Evolutionary conservation across 2,797 vertebrate genomes (phyloP), one percentile per base, ranked within the genome.

Genomic region (Dromococcyx pavoninus): DNA sequence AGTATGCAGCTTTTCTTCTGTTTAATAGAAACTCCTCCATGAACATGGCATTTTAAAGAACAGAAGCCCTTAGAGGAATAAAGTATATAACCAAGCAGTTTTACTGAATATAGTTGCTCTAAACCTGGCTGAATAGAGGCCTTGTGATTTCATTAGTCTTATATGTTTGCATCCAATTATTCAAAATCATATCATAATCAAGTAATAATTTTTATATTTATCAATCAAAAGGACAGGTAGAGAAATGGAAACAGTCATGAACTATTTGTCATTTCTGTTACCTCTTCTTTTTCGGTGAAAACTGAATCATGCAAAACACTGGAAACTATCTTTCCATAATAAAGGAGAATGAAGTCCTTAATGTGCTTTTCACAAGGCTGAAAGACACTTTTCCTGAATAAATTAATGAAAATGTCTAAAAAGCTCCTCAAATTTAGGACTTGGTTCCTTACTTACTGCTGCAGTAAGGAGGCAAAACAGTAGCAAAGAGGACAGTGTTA

Each of bases 101-200:
- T 88, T 71, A 39, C 44, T 84, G 18, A 13, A 9, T 65, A 4
- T 77, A 85, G 71, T 74, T 88, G 53, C 50, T 84, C 64, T 79
- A 81, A 73, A 78, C 21, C 15, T 8, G 13, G 27, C 37, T 94
- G 77, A 92, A 64, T 67, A 87, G 80, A 71, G 6, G 53, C 70
- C 81, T 82, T 93, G 64, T 91, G 74, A 87, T 84, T 85, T 71
- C n/a, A 10, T 73, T 51, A 78, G 48, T 67, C 48, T 86, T 86
- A 17, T 0, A 21, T 67, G 33, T 92, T 94, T 85, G 81, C 53
- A 84, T 91, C 48, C 30, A 90, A 7, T 92, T 83, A 83, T 57
- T 92, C 69, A 83, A 81, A 60, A 88, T 74, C 39, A 22, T 70
- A 64, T 28, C 32, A 77, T 57, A 95, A 85, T 73, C 30, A 60